Base-by-base conservation (phyloP, 2,888 invertebrate genomes). In the Hyles lineata region DNA sequence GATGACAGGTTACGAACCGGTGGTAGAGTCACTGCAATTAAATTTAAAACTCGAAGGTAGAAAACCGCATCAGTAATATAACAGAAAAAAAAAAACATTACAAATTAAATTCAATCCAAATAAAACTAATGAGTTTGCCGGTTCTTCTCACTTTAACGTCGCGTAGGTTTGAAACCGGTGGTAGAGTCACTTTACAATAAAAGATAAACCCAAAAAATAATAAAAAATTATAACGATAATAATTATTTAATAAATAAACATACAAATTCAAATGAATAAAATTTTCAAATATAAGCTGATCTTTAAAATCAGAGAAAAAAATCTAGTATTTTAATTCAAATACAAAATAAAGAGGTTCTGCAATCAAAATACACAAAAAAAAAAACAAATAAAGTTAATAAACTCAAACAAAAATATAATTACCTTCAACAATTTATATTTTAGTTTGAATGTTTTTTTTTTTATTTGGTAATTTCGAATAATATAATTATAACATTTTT, bases 1-100 rank as follows among this genome's bases (percentile, higher is more conserved):
- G 89, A 80, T 83, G 82, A 87, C 87, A 87, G 83, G 84, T 90
- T 90, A 77, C 85, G 92, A 92, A 92, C 86, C 23, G 60, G 71
- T 50, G 25, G 60, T 71, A 58, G 70, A 50, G 9, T 15, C 70
- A 50, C 25, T 55, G 55, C 55, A n/a, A n/a, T n/a, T 55, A n/a
- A n/a, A 52, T 5, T 5, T 19, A 19, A 52, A 52, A 52, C 19
- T 1, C 7, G 7, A 35, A 32, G 5, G 9, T 8, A 35, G 7
- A 0, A 6, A 35, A 35, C 9, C 9, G 9, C 8, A 35, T 35
- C 0, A 35, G 1, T 7, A 1, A 8, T 35, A 6, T 7, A 35
- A 35, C 7, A 7, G 35, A 1, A 43, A 15, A 1, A 43, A 43
- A 43, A 11, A 35, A 9, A 35, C 2, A 35, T 43, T 15, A 11